Evolutionary conservation across 2,797 vertebrate species (phyloP).

Genomic region (Ispidina picta): DNA sequence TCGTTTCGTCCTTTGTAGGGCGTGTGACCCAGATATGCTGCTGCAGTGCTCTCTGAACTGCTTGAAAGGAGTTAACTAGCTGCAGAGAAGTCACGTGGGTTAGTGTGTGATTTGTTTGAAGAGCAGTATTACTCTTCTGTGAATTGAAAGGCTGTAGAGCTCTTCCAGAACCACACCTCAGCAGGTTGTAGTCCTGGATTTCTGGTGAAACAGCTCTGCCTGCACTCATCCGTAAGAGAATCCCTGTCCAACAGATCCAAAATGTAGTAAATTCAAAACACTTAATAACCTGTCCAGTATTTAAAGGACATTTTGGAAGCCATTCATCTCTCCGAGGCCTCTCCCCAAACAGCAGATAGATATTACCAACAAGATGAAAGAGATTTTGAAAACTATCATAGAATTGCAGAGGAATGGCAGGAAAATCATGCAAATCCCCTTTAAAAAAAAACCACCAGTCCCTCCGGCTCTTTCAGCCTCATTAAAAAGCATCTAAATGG

Average conservation of each 20-base stretch:
- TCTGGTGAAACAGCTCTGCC: not conserved
- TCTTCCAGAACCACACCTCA: conserved; percentile 14
- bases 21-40: conserved; percentile 56
- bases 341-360: not conserved
- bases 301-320: not conserved
- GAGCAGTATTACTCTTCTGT: not conserved
- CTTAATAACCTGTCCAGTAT: not conserved
- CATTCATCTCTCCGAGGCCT: not conserved
- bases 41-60: conserved; percentile 13
- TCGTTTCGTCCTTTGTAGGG: conserved; percentile 21
- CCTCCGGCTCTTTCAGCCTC: not conserved
- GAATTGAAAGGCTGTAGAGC: not conserved
- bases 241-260: not conserved
- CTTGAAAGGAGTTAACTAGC: not conserved
- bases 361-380: not conserved
- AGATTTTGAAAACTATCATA: not conserved
- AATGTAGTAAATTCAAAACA: not conserved
- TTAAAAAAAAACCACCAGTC: not conserved
- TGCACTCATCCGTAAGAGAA: not conserved
- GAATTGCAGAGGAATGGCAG: not conserved
- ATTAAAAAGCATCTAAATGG: not conserved
- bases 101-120: not conserved
- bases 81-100: not conserved
- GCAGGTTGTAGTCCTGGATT: conserved; percentile 26
- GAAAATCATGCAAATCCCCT: not conserved